Base-by-base conservation (phyloP, 2,888 invertebrate species). In the Amiota communis region DNA sequence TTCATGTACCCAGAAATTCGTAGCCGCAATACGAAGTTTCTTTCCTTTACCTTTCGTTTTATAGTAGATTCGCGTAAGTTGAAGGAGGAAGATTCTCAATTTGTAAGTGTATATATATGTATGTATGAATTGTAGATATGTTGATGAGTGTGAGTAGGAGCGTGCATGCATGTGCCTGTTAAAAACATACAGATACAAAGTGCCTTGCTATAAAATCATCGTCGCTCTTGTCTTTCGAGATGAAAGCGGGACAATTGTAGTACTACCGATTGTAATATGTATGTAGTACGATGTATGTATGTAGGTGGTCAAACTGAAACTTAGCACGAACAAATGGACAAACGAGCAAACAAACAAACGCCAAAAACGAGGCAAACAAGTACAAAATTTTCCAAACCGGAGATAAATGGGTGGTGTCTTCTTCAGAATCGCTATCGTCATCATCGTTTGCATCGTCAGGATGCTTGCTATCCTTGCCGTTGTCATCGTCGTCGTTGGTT, bases 151-250 rank as follows among this genome's bases (percentile, higher is more conserved):
- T 67, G 69, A 68, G 46, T 75, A 70, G 79, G 71, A 70, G 79
- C 79, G 76, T 75, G 81, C 80, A 81, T 76, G 76, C 83, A 81
- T 80, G 82, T 84, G 81, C 83, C 83, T 83, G 76, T 79, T 80
- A 53, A n/a, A 53, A 12, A 53, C 53, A 53, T n/a, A 53, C 8
- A 53, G 53, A n/a, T 53, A 53, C 53, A 53, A 53, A 53, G 53
- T 53, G 53, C 12, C 53, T n/a, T n/a, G 53, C 53, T 53, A 53
- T 53, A n/a, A 53, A 53, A 53, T 53, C 2, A 53, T 53, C 53
- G 53, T 12, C 53, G 6, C 53, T 53, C 53, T 53, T 63, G 63
- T 20, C 63, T 63, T 36, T 36, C 53, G 53, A 53, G 53, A n/a
- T 53, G n/a, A 53, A 53, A 53, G 53, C 53, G 53, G 13, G 53